A percentile compares a stretch with the other conserved stretches of the same genome.
Conservation (phyloP, 2,888 invertebrate species). For the Scaptomyza cyrtandrae region DNA sequence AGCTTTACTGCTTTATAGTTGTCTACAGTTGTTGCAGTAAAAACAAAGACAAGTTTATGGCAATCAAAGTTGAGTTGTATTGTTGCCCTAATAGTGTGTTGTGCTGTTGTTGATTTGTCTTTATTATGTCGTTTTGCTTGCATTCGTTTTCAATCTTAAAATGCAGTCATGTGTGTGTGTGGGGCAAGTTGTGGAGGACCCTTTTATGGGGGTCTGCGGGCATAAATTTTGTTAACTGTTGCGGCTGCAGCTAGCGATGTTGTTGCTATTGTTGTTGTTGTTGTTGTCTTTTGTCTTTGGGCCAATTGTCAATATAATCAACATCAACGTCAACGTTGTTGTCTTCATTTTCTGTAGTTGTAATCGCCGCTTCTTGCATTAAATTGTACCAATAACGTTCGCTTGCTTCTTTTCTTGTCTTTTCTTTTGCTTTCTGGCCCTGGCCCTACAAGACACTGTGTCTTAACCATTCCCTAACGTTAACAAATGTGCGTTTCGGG, state of each 20-base stretch:
- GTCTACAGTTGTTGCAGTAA: slow-evolving; percentile 20
- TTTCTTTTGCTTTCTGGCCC: slow-evolving; percentile 6
- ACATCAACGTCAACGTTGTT: slow-evolving; percentile 42
- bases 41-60: slow-evolving; percentile 41
- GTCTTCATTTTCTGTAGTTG: slow-evolving; percentile 59
- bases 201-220: slow-evolving; percentile 43
- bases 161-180: slow-evolving; percentile 42
- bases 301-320: slow-evolving; percentile 51
- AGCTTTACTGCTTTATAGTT: slow-evolving; percentile 11
- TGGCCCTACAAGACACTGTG: slow-evolving; percentile 8
- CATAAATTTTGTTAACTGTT: slow-evolving; percentile 64
- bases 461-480: slow-evolving; percentile 56
- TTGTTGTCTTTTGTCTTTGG: slow-evolving; percentile 31
- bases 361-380: slow-evolving; percentile 57
- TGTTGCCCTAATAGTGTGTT: slow-evolving; percentile 49
- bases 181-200: slow-evolving; percentile 34
- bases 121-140: slow-evolving; percentile 70
- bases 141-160: slow-evolving; percentile 53
- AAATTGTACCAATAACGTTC: slow-evolving; percentile 56
- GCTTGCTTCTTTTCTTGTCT: background rate
- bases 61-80: slow-evolving; percentile 5
- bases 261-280: slow-evolving; percentile 26
- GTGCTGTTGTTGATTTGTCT: slow-evolving; percentile 60
- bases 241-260: slow-evolving; percentile 39
- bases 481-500: slow-evolving; percentile 76